Base-by-base conservation (phyloP, 2,888 invertebrate species). In the Thymelicus lineola region DNA sequence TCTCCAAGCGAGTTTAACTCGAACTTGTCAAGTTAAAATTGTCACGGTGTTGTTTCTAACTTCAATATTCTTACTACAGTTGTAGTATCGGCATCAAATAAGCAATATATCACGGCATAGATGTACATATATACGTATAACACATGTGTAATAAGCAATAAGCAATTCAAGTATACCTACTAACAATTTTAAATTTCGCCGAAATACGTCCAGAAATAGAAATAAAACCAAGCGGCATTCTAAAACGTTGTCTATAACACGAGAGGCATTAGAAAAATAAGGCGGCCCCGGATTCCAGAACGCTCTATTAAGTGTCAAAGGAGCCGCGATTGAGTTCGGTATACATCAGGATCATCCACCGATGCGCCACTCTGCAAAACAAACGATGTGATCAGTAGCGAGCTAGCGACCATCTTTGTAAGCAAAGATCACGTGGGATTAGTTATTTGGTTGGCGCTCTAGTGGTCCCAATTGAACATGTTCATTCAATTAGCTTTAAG, bases 351-450 rank as follows among this genome's bases (percentile, higher is more conserved):
- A 77, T 76, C 80, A 83, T 83, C 80, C 81, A 77, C 79, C 76
- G 82, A 81, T 80, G 81, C 83, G 86, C 85, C 87, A 90, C 91
- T 91, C 86, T 88, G 82, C 85, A 87, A 86, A 82, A 84, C 85
- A 91, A 91, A 91, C 86, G 86, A 80, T 79, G 79, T 78, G 78
- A 83, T 84, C 88, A 84, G 89, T 87, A 86, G 87, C 86, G 81
- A 81, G 80, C 80, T 38, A 48, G n/a, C 9, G 28, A 55, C 53
- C 20, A 53, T 53, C 82, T 79, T 81, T 85, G 85, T 86, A 85
- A 83, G 84, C 83, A 79, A 78, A 82, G 82, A 84, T 64, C 69
- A 80, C 78, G 80, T 80, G 78, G 71, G 78, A 76, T 74, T 73
- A 71, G 72, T 86, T 85, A 88, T 88, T 86, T 88, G 86, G 85